Base-by-base conservation (phyloP, 2,888 invertebrate species). In the Tillus elongatus region DNA sequence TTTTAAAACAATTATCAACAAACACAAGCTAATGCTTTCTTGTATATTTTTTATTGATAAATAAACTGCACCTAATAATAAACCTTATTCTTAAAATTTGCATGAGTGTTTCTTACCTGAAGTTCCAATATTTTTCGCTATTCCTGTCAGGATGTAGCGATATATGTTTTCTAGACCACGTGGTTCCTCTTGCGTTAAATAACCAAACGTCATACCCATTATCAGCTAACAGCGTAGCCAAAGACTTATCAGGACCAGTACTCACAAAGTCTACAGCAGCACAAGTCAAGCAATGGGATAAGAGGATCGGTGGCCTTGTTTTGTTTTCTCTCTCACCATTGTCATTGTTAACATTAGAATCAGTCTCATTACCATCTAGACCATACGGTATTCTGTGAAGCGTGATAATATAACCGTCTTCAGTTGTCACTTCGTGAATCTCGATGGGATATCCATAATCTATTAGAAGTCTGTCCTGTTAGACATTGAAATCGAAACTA, bases 151-250 rank as follows among this genome's bases (percentile, higher is more conserved):
- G 68, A 41, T 70, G 60, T 54, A 70, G 47, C 0, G 60, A 58
- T 1, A 56, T 47, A 51, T 86, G 84, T 4, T 58, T 64, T 10
- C 73, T 70, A 1, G 77, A 75, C 56, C 80, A 83, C 14, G 67
- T 69, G 53, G 79, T 87, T 3, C 89, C 90, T 3, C 90, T 74
- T 10, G 75, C 74, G 57, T 90, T 90, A 0, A 82, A 82, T 66
- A 91, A 64, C 89, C 89, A 91, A 0, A 83, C 82, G 45, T 84
- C 83, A 50, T 74, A 83, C 9, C 81, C 80, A 50, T 69, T 67
- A 49, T 83, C 79, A 3, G 78, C 75, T 2, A 84, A 62, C 4
- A 72, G 53, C 51, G 60, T 69, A 1, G 54, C 67, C n/a, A 88
- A 66, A n/a, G n/a, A n/a, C n/a, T n/a, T n/a, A n/a, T n/a, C n/a